These are phyloP conservation scores for Drosophila sp. DNA, from an alignment of 1,140 invertebrate species.

Conservation along the genomic window DNA sequence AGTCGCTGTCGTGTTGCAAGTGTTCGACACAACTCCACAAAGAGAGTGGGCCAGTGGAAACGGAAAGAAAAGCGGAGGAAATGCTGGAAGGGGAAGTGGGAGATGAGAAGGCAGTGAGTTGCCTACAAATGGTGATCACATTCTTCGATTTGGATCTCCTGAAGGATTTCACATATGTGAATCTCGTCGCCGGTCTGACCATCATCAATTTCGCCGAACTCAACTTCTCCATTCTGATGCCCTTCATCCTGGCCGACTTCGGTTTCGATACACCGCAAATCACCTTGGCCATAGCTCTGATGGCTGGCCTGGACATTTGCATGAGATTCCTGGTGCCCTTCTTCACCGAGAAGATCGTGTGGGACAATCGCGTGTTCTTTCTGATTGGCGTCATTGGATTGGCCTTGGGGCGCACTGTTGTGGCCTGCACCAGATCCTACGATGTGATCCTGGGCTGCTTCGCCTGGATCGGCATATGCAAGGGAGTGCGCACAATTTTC, in stretches of 20 bases:
- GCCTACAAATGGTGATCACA: constrained; percentile 84
- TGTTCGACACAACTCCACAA: constrained; percentile 58
- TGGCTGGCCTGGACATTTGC: constrained; percentile 85
- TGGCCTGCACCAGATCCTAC: constrained; percentile 84
- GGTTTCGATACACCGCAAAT: constrained; percentile 85
- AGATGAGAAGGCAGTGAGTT: constrained; percentile 62
- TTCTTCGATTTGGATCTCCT: constrained; percentile 88
- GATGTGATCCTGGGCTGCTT: constrained; percentile 84
- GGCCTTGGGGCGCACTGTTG: constrained; percentile 85
- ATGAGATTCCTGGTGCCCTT: constrained; percentile 87
- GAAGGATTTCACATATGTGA: constrained; percentile 87
- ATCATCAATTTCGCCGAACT: constrained; percentile 88
- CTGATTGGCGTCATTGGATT: constrained; percentile 87
- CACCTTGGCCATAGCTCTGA: constrained; percentile 86
- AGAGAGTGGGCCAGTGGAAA: constrained; percentile 9
- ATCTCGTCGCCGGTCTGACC: constrained; percentile 87
- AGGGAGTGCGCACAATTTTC: constrained; percentile 87
- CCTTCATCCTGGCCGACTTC: constrained; percentile 87
- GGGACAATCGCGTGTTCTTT: constrained; percentile 88
- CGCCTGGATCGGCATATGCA: constrained; percentile 86
- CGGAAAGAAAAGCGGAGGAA: constrained; percentile 22
- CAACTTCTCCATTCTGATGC: constrained; percentile 88
- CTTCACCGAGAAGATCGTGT: constrained; percentile 86
- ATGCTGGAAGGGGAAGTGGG: constrained; percentile 21
- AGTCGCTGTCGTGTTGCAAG: constrained; percentile 56